phyloP scores from a whole-genome alignment of 1,140 invertebrate genomes.

The Brachionus manjavacas region DNA sequence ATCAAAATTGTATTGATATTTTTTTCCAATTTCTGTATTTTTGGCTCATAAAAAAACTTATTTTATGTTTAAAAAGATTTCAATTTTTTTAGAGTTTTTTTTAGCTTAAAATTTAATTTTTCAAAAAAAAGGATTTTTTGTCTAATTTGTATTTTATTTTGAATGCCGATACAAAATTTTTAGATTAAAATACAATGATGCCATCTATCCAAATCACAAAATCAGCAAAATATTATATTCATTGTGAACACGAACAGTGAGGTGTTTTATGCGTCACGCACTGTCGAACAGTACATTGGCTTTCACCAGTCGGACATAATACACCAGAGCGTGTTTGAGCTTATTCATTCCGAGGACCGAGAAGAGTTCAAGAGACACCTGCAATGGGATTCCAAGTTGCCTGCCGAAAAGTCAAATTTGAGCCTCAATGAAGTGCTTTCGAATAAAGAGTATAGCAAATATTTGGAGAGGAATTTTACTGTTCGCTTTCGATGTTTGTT shows the following conservation, averaged over 20 bases:
- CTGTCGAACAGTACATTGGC: conserved; percentile 97
- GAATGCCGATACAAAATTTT: no score
- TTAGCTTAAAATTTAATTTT: no score
- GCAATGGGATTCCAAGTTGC: conserved; percentile 49
- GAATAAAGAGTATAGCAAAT: conserved; percentile 29
- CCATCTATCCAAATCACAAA: no score
- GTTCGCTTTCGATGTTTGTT: conserved; percentile 94
- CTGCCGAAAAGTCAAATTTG: conserved; percentile 24
- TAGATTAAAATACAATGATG: no score
- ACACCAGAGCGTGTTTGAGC: conserved; percentile 94
- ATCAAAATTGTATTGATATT: no score
- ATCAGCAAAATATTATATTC: no score
- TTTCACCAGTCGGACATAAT: conserved; percentile 99
- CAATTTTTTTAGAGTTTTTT: no score
- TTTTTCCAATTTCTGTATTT: no score
- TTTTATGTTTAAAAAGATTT: no score
- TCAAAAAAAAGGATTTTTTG: no score
- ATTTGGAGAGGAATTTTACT: conserved; percentile 81
- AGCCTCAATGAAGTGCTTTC: conserved; percentile 16
- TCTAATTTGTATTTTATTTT: no score
- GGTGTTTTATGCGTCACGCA: conserved; percentile 97
- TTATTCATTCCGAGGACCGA: conserved; percentile 95
- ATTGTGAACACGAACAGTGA: conserved; percentile 96
- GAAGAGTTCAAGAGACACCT: conserved; percentile 92
- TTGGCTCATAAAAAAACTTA: no score